Conservation (phyloP, 2,113 vertebrate genomes). For the Eidolon helvum region DNA sequence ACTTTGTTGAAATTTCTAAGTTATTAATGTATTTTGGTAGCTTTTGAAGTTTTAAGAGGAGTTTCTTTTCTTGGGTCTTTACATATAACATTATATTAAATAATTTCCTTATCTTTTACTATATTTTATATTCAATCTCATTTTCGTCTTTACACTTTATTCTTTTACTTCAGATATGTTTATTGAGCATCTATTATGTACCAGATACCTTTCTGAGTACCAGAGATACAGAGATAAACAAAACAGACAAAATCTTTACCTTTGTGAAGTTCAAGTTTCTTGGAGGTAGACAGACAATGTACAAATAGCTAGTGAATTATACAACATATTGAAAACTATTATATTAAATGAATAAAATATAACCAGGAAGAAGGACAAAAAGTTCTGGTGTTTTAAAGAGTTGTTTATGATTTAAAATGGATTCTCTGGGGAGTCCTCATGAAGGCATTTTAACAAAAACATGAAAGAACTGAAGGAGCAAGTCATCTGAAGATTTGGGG, state of each 20-base stretch:
- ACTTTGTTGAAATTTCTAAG: background rate
- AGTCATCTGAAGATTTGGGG: background rate
- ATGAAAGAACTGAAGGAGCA: background rate
- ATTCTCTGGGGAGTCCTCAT: background rate
- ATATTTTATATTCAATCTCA: background rate
- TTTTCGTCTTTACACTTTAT: background rate
- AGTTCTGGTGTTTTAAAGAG: background rate
- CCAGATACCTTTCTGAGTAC: background rate
- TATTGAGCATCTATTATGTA: background rate
- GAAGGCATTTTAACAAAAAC: background rate
- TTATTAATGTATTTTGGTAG: background rate
- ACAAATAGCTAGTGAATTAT: background rate
- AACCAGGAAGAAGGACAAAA: background rate
- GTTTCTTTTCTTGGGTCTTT: background rate
- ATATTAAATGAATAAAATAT: background rate
- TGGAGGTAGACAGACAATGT: background rate
- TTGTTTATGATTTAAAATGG: background rate
- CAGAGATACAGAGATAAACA: background rate
- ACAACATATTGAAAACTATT: background rate
- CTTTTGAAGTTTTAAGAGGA: background rate
- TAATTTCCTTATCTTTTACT: background rate
- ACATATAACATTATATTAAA: background rate
- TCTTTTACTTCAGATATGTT: background rate
- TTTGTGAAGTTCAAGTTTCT: background rate
- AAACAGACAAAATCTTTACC: background rate